A percentile compares a stretch with the other conserved stretches of the same genome.
phyloP scores from a whole-genome alignment of 2,888 invertebrate genomes.

The Phlogophora meticulosa region DNA sequence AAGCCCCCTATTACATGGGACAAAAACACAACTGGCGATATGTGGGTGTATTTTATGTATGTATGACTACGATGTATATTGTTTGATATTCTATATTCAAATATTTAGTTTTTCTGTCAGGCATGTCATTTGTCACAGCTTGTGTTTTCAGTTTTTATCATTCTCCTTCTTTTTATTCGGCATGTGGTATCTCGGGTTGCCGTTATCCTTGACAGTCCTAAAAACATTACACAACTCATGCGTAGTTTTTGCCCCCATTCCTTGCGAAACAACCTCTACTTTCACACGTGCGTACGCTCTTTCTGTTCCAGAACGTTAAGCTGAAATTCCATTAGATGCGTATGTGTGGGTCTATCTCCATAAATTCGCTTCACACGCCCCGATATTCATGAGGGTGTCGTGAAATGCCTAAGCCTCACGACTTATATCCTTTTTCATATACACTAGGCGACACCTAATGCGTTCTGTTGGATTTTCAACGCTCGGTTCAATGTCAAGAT shows the following conservation, averaged over 20 bases:
- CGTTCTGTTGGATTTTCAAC: no score
- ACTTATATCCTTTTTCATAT: neutral
- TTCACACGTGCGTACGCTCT: neutral
- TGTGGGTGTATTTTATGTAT: no score
- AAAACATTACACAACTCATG: conserved; percentile 16
- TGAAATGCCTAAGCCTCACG: conserved; percentile 24
- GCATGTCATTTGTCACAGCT: neutral
- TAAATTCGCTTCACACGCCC: conserved; percentile 52
- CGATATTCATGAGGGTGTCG: conserved; percentile 52
- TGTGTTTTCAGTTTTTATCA: neutral
- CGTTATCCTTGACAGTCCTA: conserved; percentile 9
- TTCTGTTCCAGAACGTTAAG: conserved; percentile 42
- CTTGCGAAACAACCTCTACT: neutral
- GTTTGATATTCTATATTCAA: neutral
- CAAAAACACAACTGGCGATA: no score
- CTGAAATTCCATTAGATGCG: conserved; percentile 47
- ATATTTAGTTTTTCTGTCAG: neutral
- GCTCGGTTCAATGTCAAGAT: no score
- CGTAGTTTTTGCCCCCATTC: conserved; percentile 7
- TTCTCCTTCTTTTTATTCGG: neutral
- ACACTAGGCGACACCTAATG: no score
- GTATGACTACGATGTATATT: no score
- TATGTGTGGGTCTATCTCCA: conserved; percentile 47
- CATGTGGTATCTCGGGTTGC: neutral
- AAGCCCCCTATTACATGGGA: no score